Evolutionary conservation across 2,113 vertebrate genomes (phyloP), one percentile per base, ranked within the genome.

Genomic region (Alethe diademata): DNA sequence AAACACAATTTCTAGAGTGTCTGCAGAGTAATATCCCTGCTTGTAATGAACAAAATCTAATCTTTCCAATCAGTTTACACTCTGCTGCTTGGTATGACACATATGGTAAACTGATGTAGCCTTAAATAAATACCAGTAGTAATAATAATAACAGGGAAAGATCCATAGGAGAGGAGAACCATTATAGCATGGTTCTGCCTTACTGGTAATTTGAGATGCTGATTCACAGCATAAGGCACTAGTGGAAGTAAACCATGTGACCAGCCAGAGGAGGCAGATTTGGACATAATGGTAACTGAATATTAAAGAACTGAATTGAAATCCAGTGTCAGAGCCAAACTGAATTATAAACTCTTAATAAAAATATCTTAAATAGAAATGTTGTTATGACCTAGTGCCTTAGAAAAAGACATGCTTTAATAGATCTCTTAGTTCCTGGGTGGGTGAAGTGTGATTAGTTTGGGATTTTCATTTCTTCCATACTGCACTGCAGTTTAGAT

Each of bases 61-160:
- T 94, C 48, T 89, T 93, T 84, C 45, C 43, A 71, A 87, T 78
- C 72, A 86, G 58, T 81, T 94, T 87, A 38, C 12, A 51, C 80
- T 92, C 82, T 87, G 69, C 54, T 78, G 18, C 58, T 81, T 8
- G 1, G 57, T 81, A 81, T 78, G 76, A 90, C 65, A 62, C 90
- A 81, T 88, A 93, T 56, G 72, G 94, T 84, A 92, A 88, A 81
- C 53, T 89, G 83, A 84, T 71, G 57, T 43, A 89, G n/a, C 53
- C 57, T 78, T 86, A 80, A 38, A 71, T 86, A 84, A 93, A 84
- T 67, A 74, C 33, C 43, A 86, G 13, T 36, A 78, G 56, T 40
- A 86, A 67, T 62, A 94, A 79, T 79, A 80, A 70, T 45, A 75
- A 67, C 26, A 26, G 31, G 20, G 5, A 62, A 88, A 82, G 42